Evolutionary conservation across 1,140 invertebrate genomes (phyloP).

Genomic region (Brachionus rotundiformis): DNA sequence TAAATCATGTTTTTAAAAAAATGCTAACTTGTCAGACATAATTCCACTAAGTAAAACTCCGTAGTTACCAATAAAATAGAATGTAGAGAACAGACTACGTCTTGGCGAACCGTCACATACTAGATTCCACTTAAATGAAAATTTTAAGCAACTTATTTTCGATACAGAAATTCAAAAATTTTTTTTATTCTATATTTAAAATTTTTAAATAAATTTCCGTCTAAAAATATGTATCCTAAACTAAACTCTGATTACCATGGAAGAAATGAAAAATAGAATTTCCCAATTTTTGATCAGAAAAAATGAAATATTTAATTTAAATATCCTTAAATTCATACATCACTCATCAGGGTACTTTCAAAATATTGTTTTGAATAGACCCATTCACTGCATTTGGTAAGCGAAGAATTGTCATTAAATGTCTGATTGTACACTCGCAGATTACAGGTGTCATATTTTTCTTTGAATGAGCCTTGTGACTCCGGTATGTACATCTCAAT

Average conservation of each 20-base stretch:
- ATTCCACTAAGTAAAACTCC: slow-evolving; percentile 40
- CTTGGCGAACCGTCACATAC: slow-evolving; percentile 20
- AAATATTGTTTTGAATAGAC: slow-evolving; percentile 46
- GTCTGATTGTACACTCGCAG: neutral
- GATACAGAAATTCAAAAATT: neutral
- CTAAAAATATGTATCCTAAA: neutral
- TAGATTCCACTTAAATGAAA: slow-evolving; percentile 29
- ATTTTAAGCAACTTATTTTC: neutral
- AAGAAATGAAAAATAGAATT: neutral
- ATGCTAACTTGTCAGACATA: slow-evolving; percentile 40
- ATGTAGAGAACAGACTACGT: slow-evolving; percentile 17
- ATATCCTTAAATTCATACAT: neutral
- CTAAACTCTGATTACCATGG: neutral
- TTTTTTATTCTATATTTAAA: too few relatives aligned
- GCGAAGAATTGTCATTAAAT: neutral
- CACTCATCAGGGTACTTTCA: slow-evolving; percentile 22
- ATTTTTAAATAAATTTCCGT: too few relatives aligned
- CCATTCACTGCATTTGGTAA: slow-evolving; percentile 12
- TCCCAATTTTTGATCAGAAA: neutral
- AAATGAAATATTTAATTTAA: neutral
- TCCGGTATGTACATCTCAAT: slow-evolving; percentile 4
- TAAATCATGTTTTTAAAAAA: neutral
- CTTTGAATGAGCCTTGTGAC: neutral
- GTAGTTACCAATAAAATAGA: slow-evolving; percentile 43
- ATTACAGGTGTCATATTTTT: neutral